These are phyloP conservation scores for Hoplias malabaricus DNA, from an alignment of 2,113 vertebrate species.

Conservation along the genomic window DNA sequence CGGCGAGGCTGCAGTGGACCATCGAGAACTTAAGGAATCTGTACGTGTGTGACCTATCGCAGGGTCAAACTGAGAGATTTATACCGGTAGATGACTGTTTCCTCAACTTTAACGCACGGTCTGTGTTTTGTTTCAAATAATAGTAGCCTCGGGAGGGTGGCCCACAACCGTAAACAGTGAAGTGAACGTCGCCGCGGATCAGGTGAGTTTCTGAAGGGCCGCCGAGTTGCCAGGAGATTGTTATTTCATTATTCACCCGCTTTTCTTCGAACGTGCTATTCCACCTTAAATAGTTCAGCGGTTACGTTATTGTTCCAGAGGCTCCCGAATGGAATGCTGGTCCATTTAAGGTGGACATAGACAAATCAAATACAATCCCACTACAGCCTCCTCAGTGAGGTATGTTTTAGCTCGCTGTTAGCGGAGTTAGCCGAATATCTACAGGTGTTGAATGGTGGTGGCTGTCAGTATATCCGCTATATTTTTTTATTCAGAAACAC, in stretches of 20 bases:
- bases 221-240: conserved; percentile 46
- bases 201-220: conserved; percentile 69
- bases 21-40: conserved; percentile 26
- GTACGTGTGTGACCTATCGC: not conserved
- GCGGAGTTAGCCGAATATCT: conserved; percentile 3
- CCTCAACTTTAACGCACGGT: not conserved
- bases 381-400: too few species aligned
- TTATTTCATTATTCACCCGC: too few species aligned
- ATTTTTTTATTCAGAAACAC: too few species aligned
- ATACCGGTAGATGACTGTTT: not conserved
- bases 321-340: too few species aligned
- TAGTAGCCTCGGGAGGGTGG: conserved; percentile 2
- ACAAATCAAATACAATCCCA: too few species aligned
- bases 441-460: conserved; percentile 55
- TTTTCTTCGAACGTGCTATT: too few species aligned
- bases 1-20: conserved; percentile 50
- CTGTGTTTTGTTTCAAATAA: not conserved
- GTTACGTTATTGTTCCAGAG: too few species aligned
- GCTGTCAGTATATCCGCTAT: not conserved
- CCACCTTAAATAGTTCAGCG: too few species aligned
- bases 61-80: not conserved
- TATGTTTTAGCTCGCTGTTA: conserved; percentile 3
- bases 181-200: conserved; percentile 56
- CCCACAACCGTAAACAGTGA: conserved; percentile 38
- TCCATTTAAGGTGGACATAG: too few species aligned